Evolutionary conservation across 2,888 invertebrate genomes (phyloP), one percentile per base, ranked within the genome.

Genomic region (Chalcis sispes): DNA sequence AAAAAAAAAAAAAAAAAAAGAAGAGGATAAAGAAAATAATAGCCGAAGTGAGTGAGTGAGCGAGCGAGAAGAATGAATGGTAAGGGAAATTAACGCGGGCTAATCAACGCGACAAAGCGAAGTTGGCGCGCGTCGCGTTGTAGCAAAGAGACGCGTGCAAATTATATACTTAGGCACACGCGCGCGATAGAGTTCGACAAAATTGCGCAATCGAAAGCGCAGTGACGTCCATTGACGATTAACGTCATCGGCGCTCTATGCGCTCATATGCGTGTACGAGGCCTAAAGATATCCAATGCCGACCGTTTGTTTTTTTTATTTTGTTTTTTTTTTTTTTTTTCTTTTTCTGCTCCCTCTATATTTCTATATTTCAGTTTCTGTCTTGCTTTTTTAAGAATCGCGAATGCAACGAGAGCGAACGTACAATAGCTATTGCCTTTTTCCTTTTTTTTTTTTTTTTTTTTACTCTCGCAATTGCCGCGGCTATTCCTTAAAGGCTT

Each of bases 161-260:
- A 71, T 62, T 65, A 56, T 46, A 58, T 40, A 65, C 18, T 32
- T 18, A 5, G 32, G n/a, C n/a, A n/a, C n/a, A n/a, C n/a, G n/a
- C n/a, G n/a, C n/a, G n/a, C n/a, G 18, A 48, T 32, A 15, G 3
- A 40, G 48, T 59, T 52, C 5, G 58, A 72, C 72, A 36, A 73
- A 73, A 70, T 77, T 73, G 70, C 70, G 70, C 73, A 77, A 77
- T 66, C 64, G 64, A 62, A 67, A 72, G 46, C 69, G 65, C 59
- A 69, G 50, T 81, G 81, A 81, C 81, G 80, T 79, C 72, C 75
- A 70, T 72, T 66, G 78, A 69, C 76, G 79, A 75, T 77, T 67
- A 79, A 81, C 80, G 81, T 81, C 80, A 81, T 77, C 52, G 70
- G n/a, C 62, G 61, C 69, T 79, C 77, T 72, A 77, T 72, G 75